Base-by-base conservation (phyloP, 2,888 invertebrate species). In the Macrosiphum euphorbiae region DNA sequence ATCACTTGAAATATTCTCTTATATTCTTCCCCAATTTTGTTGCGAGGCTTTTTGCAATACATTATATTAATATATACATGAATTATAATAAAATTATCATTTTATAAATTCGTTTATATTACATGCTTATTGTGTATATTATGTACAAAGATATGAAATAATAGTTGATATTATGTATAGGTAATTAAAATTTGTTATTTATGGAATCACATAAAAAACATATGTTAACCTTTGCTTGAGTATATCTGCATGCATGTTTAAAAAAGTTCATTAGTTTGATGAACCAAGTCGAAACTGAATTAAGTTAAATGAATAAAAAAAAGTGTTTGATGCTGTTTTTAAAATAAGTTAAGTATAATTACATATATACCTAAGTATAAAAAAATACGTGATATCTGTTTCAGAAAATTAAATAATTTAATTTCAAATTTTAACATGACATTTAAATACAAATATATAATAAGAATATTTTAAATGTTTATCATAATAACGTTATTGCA, bases 391-490 rank as follows among this genome's bases (percentile, higher is more conserved):
- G 16, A 24, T 16, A 88, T 52, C 52, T 35, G 52, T 88, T 52
- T 41, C 11, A 24, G 20, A 52, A 88, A 55, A 55, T 26, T 26
- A 90, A 67, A 67, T 24, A 90, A 26, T 24, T 50, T 0, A 11
- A 50, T 90, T 90, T 78, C 7, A 50, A 90, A 90, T n/a, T n/a
- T 4, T 90, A 87, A 87, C 35, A n/a, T n/a, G 16, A 35, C 24
- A 35, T 87, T 87, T 20, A 20, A 50, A 87, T 50, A 86, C 28
- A 86, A 86, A 47, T 44, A 26, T 20, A 35, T 13, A 52, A 84
- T 52, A 52, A 26, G 35, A 78, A 41, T n/a, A 50, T 84, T 84
- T 41, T 3, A 50, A 84, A 90, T 78, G 41, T 90, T 47, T 35
- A 52, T 52, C 26, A 16, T 24, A 52, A 88, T 35, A 41, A 88